phyloP scores from a whole-genome alignment of 2,888 invertebrate species.

The Clepsis dumicolana region DNA sequence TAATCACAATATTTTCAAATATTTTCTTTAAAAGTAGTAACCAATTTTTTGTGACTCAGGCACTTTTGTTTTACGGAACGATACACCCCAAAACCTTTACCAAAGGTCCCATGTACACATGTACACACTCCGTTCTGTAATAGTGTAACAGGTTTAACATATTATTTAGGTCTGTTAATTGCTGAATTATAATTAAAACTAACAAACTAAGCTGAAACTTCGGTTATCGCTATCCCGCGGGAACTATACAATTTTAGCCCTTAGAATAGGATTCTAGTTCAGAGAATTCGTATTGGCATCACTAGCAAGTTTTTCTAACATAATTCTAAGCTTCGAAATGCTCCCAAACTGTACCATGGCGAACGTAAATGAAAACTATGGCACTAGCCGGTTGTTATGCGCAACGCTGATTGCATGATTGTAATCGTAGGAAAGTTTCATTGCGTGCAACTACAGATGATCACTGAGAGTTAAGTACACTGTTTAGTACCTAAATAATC shows the following conservation, averaged over 20 bases:
- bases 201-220: background rate
- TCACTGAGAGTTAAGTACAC: background rate
- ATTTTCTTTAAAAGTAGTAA: too few relatives aligned
- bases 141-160: background rate
- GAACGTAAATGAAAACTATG: background rate
- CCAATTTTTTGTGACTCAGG: too few relatives aligned
- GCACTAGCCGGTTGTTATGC: background rate
- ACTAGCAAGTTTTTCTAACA: too few relatives aligned
- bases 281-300: too few relatives aligned
- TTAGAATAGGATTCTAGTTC: too few relatives aligned
- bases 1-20: too few relatives aligned
- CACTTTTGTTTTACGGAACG: too few relatives aligned
- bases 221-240: background rate
- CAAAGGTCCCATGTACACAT: background rate
- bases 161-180: background rate
- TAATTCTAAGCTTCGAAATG: too few relatives aligned
- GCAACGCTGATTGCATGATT: conserved; percentile 3
- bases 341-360: too few relatives aligned
- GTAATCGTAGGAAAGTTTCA: conserved; percentile 24
- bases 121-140: background rate
- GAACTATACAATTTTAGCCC: too few relatives aligned
- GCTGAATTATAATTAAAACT: background rate
- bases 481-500: conserved; percentile 6
- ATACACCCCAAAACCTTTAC: background rate
- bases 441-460: conserved; percentile 6